These are phyloP conservation scores for Oegoconia quadripuncta DNA, from an alignment of 2,888 invertebrate genomes.

Conservation along the genomic window DNA sequence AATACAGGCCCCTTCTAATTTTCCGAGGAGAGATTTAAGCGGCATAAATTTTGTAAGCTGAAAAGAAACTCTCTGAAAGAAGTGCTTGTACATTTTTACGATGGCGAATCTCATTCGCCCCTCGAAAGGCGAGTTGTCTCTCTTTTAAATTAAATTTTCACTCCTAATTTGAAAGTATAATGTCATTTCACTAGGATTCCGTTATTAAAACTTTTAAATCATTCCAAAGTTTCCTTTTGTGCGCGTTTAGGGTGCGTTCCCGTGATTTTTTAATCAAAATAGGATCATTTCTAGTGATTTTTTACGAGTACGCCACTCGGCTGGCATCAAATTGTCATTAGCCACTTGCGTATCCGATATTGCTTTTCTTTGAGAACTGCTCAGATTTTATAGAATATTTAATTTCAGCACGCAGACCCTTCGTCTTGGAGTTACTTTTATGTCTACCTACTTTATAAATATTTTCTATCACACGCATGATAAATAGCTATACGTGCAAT, in stretches of 20 bases:
- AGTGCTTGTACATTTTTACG: slow-evolving; percentile 77
- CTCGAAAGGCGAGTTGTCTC: slow-evolving; percentile 72
- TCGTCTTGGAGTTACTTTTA: slow-evolving; percentile 27
- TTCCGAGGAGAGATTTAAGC: slow-evolving; percentile 74
- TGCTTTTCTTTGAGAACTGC: slow-evolving; percentile 71
- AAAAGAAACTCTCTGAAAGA: slow-evolving; percentile 76
- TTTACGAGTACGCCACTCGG: slow-evolving; percentile 73
- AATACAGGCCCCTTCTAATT: slow-evolving; percentile 74
- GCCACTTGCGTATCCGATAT: slow-evolving; percentile 75
- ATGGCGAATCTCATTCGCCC: slow-evolving; percentile 71
- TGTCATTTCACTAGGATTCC: slow-evolving; percentile 79
- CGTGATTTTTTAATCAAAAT: slow-evolving; percentile 79
- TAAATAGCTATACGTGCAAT: neutral
- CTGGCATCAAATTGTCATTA: slow-evolving; percentile 74
- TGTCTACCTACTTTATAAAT: neutral
- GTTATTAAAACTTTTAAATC: slow-evolving; percentile 81
- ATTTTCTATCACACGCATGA: too few species aligned
- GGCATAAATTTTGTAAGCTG: slow-evolving; percentile 71
- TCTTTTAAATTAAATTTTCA: slow-evolving; percentile 81
- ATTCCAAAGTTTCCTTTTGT: slow-evolving; percentile 69
- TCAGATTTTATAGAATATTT: slow-evolving; percentile 67
- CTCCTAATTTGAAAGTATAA: slow-evolving; percentile 81
- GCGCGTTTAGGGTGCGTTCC: slow-evolving; percentile 58
- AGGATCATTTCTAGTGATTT: slow-evolving; percentile 77
- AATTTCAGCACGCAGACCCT: slow-evolving; percentile 48